These are phyloP conservation scores for Bradypus variegatus DNA, from an alignment of 2,797 vertebrate genomes.

Conservation along the genomic window DNA sequence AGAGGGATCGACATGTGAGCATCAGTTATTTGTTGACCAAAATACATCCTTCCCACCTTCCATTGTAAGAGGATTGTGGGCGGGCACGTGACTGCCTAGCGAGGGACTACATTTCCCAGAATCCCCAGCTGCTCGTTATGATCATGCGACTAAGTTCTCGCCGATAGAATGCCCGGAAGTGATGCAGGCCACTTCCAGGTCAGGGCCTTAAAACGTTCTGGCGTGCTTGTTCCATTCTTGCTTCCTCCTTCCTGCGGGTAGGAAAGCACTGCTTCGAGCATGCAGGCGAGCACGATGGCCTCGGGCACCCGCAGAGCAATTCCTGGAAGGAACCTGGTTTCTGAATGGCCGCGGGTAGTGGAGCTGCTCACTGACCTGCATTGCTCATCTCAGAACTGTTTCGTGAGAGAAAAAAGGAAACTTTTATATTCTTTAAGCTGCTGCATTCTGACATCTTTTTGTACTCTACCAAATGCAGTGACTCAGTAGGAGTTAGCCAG, in stretches of 20 bases:
- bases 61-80: background rate
- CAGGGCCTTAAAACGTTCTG: background rate
- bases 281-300: background rate
- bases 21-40: background rate
- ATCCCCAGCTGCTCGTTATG: background rate
- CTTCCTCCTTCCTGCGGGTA: background rate
- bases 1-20: background rate
- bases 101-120: slow-evolving; percentile 10
- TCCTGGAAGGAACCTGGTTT: background rate
- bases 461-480: background rate
- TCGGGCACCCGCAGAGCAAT: background rate
- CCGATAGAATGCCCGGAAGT: background rate
- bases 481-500: background rate
- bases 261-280: background rate
- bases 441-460: background rate
- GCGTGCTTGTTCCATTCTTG: background rate
- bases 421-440: background rate
- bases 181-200: background rate
- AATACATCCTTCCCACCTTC: background rate
- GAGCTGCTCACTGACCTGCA: background rate
- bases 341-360: background rate
- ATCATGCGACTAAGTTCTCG: slow-evolving; percentile 1
- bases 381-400: background rate
- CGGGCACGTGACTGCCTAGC: background rate
- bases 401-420: background rate